These are phyloP conservation scores for Pseudochirops corinnae DNA, from an alignment of 2,797 vertebrate genomes.

Conservation along the genomic window DNA sequence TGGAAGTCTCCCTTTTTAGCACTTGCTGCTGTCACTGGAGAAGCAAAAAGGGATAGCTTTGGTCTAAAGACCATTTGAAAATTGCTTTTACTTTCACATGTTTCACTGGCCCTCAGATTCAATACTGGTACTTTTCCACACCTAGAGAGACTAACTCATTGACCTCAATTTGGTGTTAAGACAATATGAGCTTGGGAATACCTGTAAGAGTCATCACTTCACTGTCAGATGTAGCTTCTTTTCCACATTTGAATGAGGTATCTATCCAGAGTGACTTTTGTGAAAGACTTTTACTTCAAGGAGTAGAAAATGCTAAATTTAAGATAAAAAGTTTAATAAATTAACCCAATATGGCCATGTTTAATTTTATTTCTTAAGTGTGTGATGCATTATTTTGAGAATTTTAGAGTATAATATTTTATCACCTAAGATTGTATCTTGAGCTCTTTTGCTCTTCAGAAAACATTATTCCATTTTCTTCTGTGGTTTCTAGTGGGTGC, in stretches of 20 bases:
- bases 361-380: constrained; percentile 30
- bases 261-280: not conserved
- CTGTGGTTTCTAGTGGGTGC: not conserved
- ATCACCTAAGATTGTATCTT: not conserved
- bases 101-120: not conserved
- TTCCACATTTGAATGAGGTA: not conserved
- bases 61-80: not conserved
- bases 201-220: not conserved
- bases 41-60: not conserved
- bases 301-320: constrained; percentile 9
- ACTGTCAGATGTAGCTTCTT: not conserved
- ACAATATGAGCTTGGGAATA: not conserved
- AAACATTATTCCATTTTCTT: not conserved
- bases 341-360: not conserved
- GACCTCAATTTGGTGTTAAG: not conserved
- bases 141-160: not conserved
- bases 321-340: constrained; percentile 43
- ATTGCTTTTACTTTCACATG: not conserved
- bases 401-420: not conserved
- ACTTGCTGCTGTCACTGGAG: not conserved
- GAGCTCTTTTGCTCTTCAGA: not conserved
- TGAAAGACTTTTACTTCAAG: not conserved
- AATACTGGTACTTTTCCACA: not conserved
- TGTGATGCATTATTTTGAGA: constrained; percentile 31
- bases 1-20: not conserved